Percentiles rank a stretch among this genome's conserved stretches.
These are phyloP conservation scores for Carcina quercana DNA, from an alignment of 2,888 invertebrate species.

Conservation along the genomic window DNA sequence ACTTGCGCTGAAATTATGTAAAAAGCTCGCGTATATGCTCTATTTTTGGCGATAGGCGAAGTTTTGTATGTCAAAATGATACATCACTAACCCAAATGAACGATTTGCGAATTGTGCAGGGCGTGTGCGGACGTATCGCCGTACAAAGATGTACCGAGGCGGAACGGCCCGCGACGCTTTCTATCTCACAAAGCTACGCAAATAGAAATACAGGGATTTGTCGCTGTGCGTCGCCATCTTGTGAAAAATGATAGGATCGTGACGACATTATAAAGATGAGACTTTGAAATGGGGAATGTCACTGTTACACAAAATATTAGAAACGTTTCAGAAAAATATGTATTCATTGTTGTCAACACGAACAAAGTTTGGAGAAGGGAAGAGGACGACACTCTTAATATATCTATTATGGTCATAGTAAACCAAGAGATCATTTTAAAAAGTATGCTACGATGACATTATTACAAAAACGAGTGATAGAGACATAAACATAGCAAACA, in stretches of 20 bases:
- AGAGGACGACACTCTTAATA: too few relatives aligned
- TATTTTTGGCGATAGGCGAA: conserved; percentile 66
- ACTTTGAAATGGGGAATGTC: conserved; percentile 51
- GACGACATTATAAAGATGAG: conserved; percentile 62
- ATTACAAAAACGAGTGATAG: too few relatives aligned
- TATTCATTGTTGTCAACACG: too few relatives aligned
- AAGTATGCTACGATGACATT: too few relatives aligned
- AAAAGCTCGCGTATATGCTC: conserved; percentile 69
- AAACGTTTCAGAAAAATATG: too few relatives aligned
- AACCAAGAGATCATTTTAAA: too few relatives aligned
- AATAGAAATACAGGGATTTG: conserved; percentile 74
- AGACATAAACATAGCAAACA: too few relatives aligned
- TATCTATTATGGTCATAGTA: too few relatives aligned
- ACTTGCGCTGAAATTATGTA: conserved; percentile 75
- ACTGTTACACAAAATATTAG: too few relatives aligned
- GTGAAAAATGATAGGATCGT: conserved; percentile 73
- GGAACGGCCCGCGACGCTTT: conserved; percentile 26
- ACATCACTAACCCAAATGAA: conserved; percentile 48
- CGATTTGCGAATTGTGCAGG: conserved; percentile 22
- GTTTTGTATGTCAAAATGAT: conserved; percentile 52
- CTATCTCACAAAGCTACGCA: conserved; percentile 60
- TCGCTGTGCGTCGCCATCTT: conserved; percentile 71
- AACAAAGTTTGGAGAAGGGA: too few relatives aligned
- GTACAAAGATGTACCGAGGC: conserved; percentile 10
- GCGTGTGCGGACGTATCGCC: conserved; percentile 14